Evolutionary conservation across 2,797 vertebrate genomes (phyloP).

Genomic region (Amblyopsis hoosieri): DNA sequence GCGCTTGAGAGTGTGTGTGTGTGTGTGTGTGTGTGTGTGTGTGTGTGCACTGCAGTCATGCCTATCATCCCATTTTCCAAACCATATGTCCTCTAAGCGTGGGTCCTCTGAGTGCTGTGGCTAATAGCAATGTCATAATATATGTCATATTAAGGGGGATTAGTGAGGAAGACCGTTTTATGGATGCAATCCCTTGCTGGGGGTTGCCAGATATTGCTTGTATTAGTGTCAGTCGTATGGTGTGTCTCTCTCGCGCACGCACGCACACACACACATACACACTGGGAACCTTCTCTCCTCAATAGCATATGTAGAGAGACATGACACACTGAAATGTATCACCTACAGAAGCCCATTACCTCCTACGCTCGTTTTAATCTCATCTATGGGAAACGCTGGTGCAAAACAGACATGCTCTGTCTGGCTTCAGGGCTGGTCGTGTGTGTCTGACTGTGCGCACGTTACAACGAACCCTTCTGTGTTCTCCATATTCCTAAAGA

Average conservation of each 20-base stretch:
- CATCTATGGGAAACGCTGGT: constrained; percentile 56
- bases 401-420: constrained; percentile 42
- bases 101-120: constrained; percentile 49
- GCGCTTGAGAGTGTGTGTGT: constrained; percentile 2
- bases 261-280: constrained; percentile 6
- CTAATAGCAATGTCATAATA: constrained; percentile 69
- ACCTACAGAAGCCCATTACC: constrained; percentile 55
- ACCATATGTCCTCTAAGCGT: constrained; percentile 8
- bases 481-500: constrained; percentile 31
- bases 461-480: constrained; percentile 31
- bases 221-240: constrained; percentile 64
- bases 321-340: constrained; percentile 61
- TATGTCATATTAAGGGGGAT: constrained; percentile 73
- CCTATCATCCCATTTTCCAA: not conserved
- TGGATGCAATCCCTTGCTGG: constrained; percentile 65
- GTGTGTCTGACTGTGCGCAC: not conserved
- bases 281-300: constrained; percentile 46
- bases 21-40: not conserved
- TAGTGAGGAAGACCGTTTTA: constrained; percentile 68
- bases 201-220: constrained; percentile 63
- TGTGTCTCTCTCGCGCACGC: constrained; percentile 44
- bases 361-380: constrained; percentile 44
- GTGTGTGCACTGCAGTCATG: not conserved
- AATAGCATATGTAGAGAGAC: constrained; percentile 63
- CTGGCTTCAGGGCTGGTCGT: constrained; percentile 1